Percentiles rank a stretch among this genome's conserved stretches.
Evolutionary conservation across 2,797 vertebrate species (phyloP).

Genomic region (Pteropus rufus): DNA sequence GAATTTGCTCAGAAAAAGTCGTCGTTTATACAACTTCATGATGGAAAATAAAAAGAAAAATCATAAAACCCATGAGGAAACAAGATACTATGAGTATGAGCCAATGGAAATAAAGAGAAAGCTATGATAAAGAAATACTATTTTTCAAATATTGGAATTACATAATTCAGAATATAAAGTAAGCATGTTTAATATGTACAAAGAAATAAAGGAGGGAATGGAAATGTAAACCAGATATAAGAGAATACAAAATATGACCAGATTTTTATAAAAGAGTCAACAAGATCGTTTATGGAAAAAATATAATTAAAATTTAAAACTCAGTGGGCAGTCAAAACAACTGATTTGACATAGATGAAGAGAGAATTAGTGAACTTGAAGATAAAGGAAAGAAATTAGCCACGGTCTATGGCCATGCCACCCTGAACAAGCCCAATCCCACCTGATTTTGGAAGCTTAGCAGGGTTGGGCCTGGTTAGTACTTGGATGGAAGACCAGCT

Average conservation of each 20-base stretch:
- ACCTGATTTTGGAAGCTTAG: no score
- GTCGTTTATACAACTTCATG: background rate
- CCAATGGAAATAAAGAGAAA: background rate
- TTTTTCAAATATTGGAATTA: constrained; percentile 36
- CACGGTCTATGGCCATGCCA: background rate
- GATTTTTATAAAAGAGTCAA: background rate
- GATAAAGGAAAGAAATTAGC: constrained; percentile 45
- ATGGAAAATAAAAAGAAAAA: constrained; percentile 7
- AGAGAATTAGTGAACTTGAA: constrained; percentile 54
- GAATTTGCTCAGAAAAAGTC: constrained; percentile 17
- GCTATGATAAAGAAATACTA: background rate
- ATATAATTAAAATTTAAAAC: constrained; percentile 22
- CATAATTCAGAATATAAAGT: constrained; percentile 13
- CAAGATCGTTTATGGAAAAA: background rate
- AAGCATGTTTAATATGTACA: background rate
- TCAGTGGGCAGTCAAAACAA: background rate
- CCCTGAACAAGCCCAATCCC: no score
- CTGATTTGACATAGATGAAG: constrained; percentile 1
- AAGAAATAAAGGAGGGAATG: constrained; percentile 3
- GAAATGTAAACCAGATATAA: constrained; percentile 13
- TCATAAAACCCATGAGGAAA: background rate
- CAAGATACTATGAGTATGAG: background rate
- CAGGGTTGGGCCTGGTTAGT: no score
- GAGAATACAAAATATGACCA: background rate
- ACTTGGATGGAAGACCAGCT: no score